Evolutionary conservation across 2,888 invertebrate species (phyloP).

Genomic region (Andrena flavipes): DNA sequence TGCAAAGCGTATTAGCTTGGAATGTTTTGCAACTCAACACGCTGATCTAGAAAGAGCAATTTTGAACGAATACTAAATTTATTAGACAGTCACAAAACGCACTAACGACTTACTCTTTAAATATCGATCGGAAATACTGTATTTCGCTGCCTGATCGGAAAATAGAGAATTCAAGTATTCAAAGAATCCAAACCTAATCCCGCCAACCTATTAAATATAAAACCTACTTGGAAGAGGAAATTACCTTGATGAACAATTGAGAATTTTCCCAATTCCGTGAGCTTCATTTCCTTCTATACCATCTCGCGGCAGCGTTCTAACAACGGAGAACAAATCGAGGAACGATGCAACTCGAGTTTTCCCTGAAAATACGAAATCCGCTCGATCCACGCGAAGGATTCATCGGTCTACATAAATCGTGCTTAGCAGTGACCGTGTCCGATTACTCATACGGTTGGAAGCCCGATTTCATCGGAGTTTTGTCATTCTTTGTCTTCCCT

Average conservation of each 20-base stretch:
- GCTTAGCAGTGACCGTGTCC: constrained; percentile 12
- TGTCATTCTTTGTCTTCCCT: constrained; percentile 42
- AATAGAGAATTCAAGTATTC: neutral
- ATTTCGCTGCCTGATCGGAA: neutral
- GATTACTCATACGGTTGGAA: constrained; percentile 56
- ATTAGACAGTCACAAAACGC: constrained; percentile 10
- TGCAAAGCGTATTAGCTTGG: constrained; percentile 55
- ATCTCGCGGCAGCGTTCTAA: too few species aligned
- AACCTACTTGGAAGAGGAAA: too few species aligned
- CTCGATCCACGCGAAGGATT: constrained; percentile 19
- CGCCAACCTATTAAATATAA: too few species aligned
- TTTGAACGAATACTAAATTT: constrained; percentile 39
- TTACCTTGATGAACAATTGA: too few species aligned
- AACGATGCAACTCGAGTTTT: neutral
- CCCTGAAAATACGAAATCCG: neutral
- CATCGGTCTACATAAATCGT: constrained; percentile 45
- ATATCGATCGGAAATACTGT: neutral
- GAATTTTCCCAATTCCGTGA: too few species aligned
- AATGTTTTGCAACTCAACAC: constrained; percentile 48
- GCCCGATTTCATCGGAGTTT: constrained; percentile 50
- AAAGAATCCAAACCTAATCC: too few species aligned
- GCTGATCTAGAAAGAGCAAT: constrained; percentile 11
- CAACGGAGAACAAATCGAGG: neutral
- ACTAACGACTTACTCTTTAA: constrained; percentile 5
- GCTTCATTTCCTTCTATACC: neutral